Evolutionary conservation across 2,113 vertebrate species (phyloP), one percentile per base, ranked within the genome.

Genomic region (Bubalus kerabau): DNA sequence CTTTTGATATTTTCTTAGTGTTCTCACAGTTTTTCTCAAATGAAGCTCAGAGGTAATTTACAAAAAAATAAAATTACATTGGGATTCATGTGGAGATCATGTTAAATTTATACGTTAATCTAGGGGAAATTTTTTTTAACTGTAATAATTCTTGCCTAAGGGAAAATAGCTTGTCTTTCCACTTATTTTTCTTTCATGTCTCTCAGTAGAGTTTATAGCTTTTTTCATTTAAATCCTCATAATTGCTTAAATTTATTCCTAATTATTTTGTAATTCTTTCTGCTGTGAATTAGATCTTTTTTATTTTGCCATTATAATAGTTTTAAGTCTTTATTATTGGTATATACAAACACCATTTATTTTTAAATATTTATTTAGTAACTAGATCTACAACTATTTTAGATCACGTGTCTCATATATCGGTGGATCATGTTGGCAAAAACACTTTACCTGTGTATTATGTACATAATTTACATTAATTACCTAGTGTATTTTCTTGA

Each of bases 201-300:
- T 78, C 16, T 93, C 48, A 96, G 17, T 30, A 50, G 30, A 93
- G 14, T 80, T 71, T 40, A 67, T 80, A 48, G 30, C n/a, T 76
- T 78, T 93, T 80, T 85, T 59, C 23, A 36, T 13, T 7, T 84
- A 90, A 26, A 81, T 36, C n/a, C 26, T 94, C 32, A 48, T 86
- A 86, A 90, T 80, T 84, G 30, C 64, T 62, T 90, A 76, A 78
- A 71, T 24, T 13, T 83, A 71, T 90, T 90, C 24, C 7, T 94
- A 95, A 52, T 95, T 90, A 92, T n/a, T 82, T 76, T 93, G 5
- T 84, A 64, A 48, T 93, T 96, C 16, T 85, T 90, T 96, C 28
- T 89, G 54, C 48, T 85, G 2, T 90, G n/a, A 76, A 90, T 85
- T 50, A 76, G 36, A 93, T 93, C 4, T 84, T 74, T 95, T 95